Conservation (phyloP, 2,797 vertebrate genomes). For the Spinibarbus caldwelli region DNA sequence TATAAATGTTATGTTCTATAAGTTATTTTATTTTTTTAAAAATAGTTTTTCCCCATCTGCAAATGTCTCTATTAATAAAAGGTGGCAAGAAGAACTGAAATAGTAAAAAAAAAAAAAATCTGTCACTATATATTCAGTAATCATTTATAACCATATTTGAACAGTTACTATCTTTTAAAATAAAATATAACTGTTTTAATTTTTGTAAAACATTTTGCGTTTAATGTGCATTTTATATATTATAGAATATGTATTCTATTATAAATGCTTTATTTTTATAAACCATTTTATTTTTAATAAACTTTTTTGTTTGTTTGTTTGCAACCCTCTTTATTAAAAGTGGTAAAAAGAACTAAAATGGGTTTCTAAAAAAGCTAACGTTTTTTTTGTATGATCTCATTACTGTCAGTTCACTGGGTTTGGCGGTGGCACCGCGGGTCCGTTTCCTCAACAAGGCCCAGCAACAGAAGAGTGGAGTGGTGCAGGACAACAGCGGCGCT, state of each 20-base stretch:
- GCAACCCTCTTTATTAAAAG: neutral
- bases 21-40: too few relatives aligned
- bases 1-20: too few relatives aligned
- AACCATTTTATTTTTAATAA: neutral
- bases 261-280: too few relatives aligned
- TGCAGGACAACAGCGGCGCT: neutral
- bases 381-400: neutral
- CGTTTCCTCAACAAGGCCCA: conserved; percentile 87
- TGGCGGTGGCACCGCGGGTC: conserved; percentile 91
- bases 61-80: too few relatives aligned
- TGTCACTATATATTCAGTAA: neutral
- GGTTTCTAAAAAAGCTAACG: neutral
- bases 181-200: neutral
- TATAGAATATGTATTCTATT: neutral
- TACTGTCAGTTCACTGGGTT: conserved; percentile 83
- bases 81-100: too few relatives aligned
- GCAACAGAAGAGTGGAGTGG: conserved; percentile 66
- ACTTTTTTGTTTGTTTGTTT: too few relatives aligned
- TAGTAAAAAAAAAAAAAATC: neutral
- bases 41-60: too few relatives aligned
- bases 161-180: neutral
- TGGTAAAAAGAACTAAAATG: neutral
- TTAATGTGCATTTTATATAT: neutral
- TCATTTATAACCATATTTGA: neutral
- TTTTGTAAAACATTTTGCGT: neutral